Evolutionary conservation across 2,888 invertebrate genomes (phyloP).

Genomic region (Parnassius mnemosyne): DNA sequence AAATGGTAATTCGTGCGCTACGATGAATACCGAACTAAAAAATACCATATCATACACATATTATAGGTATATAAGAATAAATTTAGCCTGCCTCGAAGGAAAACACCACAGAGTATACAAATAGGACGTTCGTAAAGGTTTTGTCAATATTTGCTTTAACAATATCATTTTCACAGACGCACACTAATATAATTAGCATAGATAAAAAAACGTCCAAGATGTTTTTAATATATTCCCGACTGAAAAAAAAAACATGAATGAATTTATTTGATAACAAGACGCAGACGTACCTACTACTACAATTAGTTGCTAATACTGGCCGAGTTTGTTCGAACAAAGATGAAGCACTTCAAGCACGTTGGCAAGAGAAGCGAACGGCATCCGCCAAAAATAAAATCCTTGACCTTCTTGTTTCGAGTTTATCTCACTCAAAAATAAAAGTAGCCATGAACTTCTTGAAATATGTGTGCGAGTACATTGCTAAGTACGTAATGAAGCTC

Average conservation of each 20-base stretch:
- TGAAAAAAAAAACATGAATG: slow-evolving; percentile 15
- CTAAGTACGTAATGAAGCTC: slow-evolving; percentile 56
- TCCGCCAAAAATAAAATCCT: slow-evolving; percentile 75
- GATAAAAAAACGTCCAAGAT: slow-evolving; percentile 2
- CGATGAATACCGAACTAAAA: slow-evolving; percentile 67
- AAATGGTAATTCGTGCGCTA: slow-evolving; percentile 72
- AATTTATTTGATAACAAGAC: slow-evolving; percentile 7
- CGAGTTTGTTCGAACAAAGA: slow-evolving; percentile 38
- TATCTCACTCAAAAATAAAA: slow-evolving; percentile 71
- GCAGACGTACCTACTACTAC: not conserved
- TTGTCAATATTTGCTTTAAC: slow-evolving; percentile 15
- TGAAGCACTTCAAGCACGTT: slow-evolving; percentile 51
- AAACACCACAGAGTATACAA: slow-evolving; percentile 16
- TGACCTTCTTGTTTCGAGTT: slow-evolving; percentile 68
- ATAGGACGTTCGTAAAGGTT: slow-evolving; percentile 18
- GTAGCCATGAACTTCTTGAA: slow-evolving; percentile 72
- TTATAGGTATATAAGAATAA: slow-evolving; percentile 15
- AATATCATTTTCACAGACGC: slow-evolving; percentile 10
- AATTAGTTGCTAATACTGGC: slow-evolving; percentile 7
- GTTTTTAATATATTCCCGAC: slow-evolving; percentile 4
- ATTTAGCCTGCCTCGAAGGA: slow-evolving; percentile 15
- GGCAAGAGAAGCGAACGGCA: slow-evolving; percentile 56
- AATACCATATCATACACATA: slow-evolving; percentile 45
- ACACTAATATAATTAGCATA: slow-evolving; percentile 16
- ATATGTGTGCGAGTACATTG: slow-evolving; percentile 57